Percentiles rank a stretch among this genome's conserved stretches.
Conservation (phyloP, 2,797 vertebrate genomes). For the Clarias platycephalus region DNA sequence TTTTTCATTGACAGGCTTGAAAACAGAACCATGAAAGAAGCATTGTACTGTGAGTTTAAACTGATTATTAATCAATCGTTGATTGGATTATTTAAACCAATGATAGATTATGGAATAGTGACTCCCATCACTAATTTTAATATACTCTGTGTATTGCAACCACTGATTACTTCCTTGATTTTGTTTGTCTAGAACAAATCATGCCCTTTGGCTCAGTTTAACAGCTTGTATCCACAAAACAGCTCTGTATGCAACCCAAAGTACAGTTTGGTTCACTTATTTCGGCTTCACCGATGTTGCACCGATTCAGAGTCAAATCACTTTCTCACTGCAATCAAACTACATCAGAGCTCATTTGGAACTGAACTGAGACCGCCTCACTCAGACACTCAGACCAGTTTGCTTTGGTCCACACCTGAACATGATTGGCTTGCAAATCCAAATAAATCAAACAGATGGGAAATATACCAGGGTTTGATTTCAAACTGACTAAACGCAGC, state of each 20-base stretch:
- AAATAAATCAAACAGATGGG: background rate
- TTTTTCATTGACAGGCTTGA: too few relatives aligned
- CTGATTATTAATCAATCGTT: too few relatives aligned
- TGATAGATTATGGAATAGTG: too few relatives aligned
- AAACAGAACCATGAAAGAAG: too few relatives aligned
- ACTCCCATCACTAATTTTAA: background rate
- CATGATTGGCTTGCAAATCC: background rate
- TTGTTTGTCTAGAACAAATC: conserved; percentile 4
- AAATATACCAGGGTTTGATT: background rate
- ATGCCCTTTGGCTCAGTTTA: background rate
- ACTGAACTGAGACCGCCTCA: background rate
- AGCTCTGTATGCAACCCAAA: background rate
- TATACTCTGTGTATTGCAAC: background rate
- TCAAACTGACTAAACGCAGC: background rate
- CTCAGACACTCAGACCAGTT: background rate
- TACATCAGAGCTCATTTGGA: background rate
- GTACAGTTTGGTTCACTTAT: background rate
- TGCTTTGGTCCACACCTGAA: background rate
- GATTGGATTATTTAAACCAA: too few relatives aligned
- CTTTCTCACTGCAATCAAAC: background rate
- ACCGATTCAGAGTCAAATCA: background rate
- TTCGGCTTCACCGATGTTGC: too few relatives aligned
- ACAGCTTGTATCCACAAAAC: background rate
- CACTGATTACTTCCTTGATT: background rate
- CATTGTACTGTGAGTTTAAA: too few relatives aligned